These are phyloP conservation scores for Lagopus muta DNA, from an alignment of 2,113 vertebrate species.

Conservation along the genomic window DNA sequence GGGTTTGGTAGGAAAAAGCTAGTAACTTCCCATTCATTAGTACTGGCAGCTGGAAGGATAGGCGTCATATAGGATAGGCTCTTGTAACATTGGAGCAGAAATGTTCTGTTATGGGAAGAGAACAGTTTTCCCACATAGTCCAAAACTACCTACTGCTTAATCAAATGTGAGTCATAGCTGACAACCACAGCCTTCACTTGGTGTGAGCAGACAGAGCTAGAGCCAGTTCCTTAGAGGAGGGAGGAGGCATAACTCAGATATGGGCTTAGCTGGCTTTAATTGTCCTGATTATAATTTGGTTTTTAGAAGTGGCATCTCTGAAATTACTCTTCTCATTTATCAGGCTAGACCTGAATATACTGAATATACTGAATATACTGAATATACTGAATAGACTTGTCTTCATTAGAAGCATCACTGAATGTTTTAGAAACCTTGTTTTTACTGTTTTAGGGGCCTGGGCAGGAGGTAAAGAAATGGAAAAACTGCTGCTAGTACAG, in stretches of 20 bases:
- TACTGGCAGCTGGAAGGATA: neutral
- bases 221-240: neutral
- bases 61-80: too few relatives aligned
- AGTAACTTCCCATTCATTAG: neutral
- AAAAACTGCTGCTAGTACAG: neutral
- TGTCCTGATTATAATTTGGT: neutral
- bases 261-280: neutral
- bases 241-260: neutral
- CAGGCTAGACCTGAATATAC: neutral
- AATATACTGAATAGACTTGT: too few relatives aligned
- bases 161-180: neutral
- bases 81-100: neutral
- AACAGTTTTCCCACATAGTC: neutral
- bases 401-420: neutral
- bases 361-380: too few relatives aligned
- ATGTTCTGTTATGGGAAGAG: neutral
- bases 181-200: neutral
- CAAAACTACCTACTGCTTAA: neutral
- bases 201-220: neutral
- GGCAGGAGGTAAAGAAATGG: neutral
- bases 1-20: neutral
- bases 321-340: neutral
- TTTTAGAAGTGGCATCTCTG: neutral
- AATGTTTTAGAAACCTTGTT: neutral
- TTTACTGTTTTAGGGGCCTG: constrained; percentile 1